Base-by-base conservation (phyloP, 1,140 invertebrate species). In the Temnothorax nylanderi region DNA sequence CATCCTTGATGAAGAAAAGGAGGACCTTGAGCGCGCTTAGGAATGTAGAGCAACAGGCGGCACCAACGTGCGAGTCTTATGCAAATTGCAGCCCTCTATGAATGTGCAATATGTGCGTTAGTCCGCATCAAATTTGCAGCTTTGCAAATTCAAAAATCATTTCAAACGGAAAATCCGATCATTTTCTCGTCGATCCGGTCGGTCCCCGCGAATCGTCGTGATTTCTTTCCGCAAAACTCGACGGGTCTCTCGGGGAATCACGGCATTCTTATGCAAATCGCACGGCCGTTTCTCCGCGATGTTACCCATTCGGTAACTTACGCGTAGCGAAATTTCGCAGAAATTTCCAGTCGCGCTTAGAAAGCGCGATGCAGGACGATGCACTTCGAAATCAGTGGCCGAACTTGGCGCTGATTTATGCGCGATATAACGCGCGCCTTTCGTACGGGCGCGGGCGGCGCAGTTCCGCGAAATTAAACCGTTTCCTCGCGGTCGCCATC, bases 31-130 rank as follows among this genome's bases (percentile, higher is more conserved):
- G 49, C 64, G 18, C 34, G 44, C 44, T 84, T 21, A 80, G 88
- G 91, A 91, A 93, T 92, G 89, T 92, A 62, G 91, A 91, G 88
- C 86, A 90, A 91, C 75, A 86, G 84, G 86, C 89, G 74, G 69
- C 54, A 74, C 47, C 67, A 18, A 80, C 78, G 76, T 47, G 85
- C 51, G 60, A 88, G 54, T 58, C 41, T 85, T 86, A 91, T 92
- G 91, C 88, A 88, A 92, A 93, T 92, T 44, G 69, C 71, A 87
- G 47, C 85, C 26, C 82, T 74, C 65, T 49, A 34, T n/a, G 16
- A 65, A 26, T 5, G 10, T 56, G 32, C 51, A 64, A 67, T 78
- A 54, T 16, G 64, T 34, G 37, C 54, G 51, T 74, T 49, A 32
- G 41, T 37, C 26, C 37, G n/a, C 34, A n/a, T 75, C 69, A 11